Percentiles rank a stretch among this genome's conserved stretches.
phyloP scores from a whole-genome alignment of 2,113 vertebrate genomes.

The Rissa tridactyla region DNA sequence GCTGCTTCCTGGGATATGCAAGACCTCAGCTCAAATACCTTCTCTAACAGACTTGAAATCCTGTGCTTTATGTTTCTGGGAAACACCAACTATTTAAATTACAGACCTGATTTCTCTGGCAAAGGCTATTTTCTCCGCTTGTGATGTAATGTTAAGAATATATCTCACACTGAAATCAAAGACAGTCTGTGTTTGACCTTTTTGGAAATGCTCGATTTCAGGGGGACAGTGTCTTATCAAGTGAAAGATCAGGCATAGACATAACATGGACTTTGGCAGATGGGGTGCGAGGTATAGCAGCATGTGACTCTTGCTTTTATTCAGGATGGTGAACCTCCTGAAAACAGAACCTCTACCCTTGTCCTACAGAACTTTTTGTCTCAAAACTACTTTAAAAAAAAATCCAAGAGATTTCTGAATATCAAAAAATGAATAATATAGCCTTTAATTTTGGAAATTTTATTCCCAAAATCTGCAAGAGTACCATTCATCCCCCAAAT shows the following conservation, averaged over 20 bases:
- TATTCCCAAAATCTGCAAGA: neutral
- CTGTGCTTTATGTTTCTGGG: neutral
- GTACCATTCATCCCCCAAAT: neutral
- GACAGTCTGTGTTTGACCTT: neutral
- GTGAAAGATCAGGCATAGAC: neutral
- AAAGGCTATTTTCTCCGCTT: neutral
- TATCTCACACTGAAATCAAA: neutral
- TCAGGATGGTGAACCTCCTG: neutral
- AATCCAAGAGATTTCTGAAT: neutral
- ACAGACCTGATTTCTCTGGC: neutral
- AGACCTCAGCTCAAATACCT: neutral
- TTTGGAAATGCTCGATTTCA: neutral
- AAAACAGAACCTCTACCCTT: neutral
- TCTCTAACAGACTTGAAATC: neutral
- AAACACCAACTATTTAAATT: neutral
- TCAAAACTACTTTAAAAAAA: neutral
- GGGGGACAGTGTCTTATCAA: neutral
- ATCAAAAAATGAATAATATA: neutral
- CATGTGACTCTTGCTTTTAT: neutral
- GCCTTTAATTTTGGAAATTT: neutral
- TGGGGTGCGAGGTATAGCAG: neutral
- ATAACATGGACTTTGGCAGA: neutral
- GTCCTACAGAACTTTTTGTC: neutral
- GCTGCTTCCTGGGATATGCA: neutral
- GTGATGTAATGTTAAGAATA: neutral